phyloP scores from a whole-genome alignment of 2,797 vertebrate genomes.

The Nannoperca obscura region DNA sequence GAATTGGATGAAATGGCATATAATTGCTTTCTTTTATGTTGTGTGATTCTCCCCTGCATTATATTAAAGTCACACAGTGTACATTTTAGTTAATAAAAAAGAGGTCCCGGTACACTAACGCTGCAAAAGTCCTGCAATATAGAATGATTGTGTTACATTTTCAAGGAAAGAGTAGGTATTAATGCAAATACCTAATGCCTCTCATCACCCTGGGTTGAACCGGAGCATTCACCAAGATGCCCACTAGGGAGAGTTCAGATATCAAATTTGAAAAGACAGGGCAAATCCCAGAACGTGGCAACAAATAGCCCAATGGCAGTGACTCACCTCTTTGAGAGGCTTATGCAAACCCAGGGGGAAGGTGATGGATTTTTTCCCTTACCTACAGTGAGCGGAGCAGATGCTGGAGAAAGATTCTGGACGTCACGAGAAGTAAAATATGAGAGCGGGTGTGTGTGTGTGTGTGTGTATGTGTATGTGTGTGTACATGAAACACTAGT shows the following conservation, averaged over 20 bases:
- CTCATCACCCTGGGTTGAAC: conserved; percentile 46
- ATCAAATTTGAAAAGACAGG: conserved; percentile 84
- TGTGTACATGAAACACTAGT: conserved; percentile 64
- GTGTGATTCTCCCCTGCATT: conserved; percentile 20
- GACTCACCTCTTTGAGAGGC: conserved; percentile 86
- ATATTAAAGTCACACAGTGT: conserved; percentile 19
- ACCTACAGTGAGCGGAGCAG: conserved; percentile 88
- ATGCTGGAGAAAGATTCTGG: conserved; percentile 87
- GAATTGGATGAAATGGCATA: conserved; percentile 41
- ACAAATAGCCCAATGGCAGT: conserved; percentile 83
- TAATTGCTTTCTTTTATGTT: conserved; percentile 40
- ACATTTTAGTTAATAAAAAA: conserved; percentile 31
- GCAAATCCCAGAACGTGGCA: conserved; percentile 85
- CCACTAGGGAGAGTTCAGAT: conserved; percentile 75
- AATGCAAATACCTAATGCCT: conserved; percentile 33
- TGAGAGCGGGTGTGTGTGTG: conserved; percentile 63
- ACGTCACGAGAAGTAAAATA: conserved; percentile 86
- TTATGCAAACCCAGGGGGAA: conserved; percentile 88
- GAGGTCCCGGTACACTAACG: conserved; percentile 17
- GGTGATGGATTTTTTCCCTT: conserved; percentile 88
- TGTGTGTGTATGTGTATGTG: conserved; percentile 54
- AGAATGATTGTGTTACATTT: conserved; percentile 36
- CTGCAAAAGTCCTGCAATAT: background rate
- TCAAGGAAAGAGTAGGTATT: conserved; percentile 20
- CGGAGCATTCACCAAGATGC: conserved; percentile 56